Base-by-base conservation (phyloP, 2,888 invertebrate genomes). In the Cotesia congregata region DNA sequence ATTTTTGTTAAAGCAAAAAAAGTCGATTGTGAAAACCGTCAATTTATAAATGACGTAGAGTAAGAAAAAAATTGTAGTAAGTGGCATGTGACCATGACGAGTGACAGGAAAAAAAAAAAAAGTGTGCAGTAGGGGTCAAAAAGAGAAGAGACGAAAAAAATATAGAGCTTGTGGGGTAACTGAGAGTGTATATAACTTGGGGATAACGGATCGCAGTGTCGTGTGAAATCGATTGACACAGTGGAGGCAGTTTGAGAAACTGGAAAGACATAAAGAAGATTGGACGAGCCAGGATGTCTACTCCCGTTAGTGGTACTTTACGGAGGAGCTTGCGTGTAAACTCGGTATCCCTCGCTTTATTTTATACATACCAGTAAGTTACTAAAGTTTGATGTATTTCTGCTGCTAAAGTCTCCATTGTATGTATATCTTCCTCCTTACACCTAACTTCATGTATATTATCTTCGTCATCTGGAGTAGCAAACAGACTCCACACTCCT, bases 191-290 rank as follows among this genome's bases (percentile, higher is more conserved):
- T 82, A 82, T 50, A 80, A 81, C 79, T 74, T 78, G 77, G 76
- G 82, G 82, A 83, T 82, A 83, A 83, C 82, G 80, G 80, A 82
- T 82, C 81, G 83, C 70, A 79, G 80, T 80, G 82, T 81, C 80
- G 82, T 77, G 80, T 74, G 74, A 80, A 79, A 86, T 86, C 84
- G 86, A 86, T 85, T 86, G 85, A 85, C 84, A 83, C 81, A 83
- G 83, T 79, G 80, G 79, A 85, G 76, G 82, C 80, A 83, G 83
- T 84, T 84, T 79, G 83, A 82, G 85, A 84, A 86, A 86, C 83
- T 83, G 77, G 82, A 70, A 82, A 83, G 83, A 83, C 83, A 86
- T 86, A 86, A 86, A 86, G 83, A 83, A 86, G 86, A 86, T 86
- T 86, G 86, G 85, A 86, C 84, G 84, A 82, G 83, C 50, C 7